Conservation (phyloP, 2,797 vertebrate species). For the Mus minutoides region DNA sequence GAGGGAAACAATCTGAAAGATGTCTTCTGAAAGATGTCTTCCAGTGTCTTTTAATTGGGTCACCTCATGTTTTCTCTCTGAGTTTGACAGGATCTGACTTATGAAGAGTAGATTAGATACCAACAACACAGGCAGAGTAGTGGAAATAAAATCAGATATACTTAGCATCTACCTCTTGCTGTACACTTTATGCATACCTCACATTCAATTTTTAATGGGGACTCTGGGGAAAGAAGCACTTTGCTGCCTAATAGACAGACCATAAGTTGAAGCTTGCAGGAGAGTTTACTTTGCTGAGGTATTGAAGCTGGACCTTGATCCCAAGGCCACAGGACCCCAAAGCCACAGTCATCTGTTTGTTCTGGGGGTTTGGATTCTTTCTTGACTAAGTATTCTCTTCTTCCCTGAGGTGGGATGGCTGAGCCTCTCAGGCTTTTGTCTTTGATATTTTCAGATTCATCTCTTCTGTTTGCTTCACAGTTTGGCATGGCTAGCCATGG, state of each 20-base stretch:
- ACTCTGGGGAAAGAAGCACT: background rate
- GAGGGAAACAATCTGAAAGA: background rate
- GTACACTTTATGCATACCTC: background rate
- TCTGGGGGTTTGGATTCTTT: background rate
- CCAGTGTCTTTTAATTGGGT: background rate
- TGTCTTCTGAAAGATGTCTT: background rate
- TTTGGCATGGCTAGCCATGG: background rate
- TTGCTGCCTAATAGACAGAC: background rate
- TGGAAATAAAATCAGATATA: background rate
- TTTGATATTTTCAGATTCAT: background rate
- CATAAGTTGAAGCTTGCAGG: background rate
- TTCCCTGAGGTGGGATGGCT: background rate
- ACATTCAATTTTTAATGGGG: background rate
- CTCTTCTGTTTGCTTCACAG: background rate
- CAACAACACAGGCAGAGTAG: background rate
- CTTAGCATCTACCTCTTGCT: background rate
- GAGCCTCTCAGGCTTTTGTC: background rate
- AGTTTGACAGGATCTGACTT: conserved; percentile 8
- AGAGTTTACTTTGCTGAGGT: background rate
- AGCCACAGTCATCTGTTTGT: background rate
- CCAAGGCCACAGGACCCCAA: background rate
- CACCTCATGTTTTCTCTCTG: background rate
- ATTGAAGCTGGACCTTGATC: background rate
- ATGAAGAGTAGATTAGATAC: background rate
- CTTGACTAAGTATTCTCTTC: background rate